phyloP scores from a whole-genome alignment of 1,140 invertebrate genomes.

The Lordiphosa stackelbergi region DNA sequence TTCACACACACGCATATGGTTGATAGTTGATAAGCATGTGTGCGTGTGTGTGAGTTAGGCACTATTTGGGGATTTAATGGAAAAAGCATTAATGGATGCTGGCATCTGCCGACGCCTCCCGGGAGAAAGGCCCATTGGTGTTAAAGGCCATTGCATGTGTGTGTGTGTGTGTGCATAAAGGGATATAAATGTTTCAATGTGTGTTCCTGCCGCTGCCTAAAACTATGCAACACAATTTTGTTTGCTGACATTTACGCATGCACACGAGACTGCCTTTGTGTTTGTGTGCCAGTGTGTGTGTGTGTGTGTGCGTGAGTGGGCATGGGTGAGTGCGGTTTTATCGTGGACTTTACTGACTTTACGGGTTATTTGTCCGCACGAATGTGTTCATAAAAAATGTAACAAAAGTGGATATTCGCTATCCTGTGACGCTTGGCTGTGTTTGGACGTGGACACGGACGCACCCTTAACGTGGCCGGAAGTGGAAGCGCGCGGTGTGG shows the following conservation, averaged over 20 bases:
- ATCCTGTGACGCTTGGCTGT: conserved; percentile 32
- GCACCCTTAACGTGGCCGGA: conserved; percentile 21
- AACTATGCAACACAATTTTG: conserved; percentile 67
- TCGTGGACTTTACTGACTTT: conserved; percentile 68
- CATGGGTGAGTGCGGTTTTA: conserved; percentile 41
- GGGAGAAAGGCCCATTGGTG: conserved; percentile 43
- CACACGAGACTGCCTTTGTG: conserved; percentile 10
- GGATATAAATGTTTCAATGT: conserved; percentile 25
- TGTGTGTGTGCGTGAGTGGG: conserved; percentile 21
- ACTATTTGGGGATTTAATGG: conserved; percentile 73
- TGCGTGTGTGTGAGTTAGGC: conserved; percentile 43
- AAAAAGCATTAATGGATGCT: conserved; percentile 74
- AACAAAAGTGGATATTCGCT: conserved; percentile 62
- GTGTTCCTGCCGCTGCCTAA: conserved; percentile 48
- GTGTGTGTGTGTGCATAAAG: conserved; percentile 29
- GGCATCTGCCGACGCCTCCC: conserved; percentile 32
- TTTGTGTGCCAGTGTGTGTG: too few relatives aligned
- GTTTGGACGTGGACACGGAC: conserved; percentile 9
- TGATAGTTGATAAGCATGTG: conserved; percentile 32
- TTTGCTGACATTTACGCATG: conserved; percentile 60
- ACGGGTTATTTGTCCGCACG: conserved; percentile 66
- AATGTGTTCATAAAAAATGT: conserved; percentile 71
- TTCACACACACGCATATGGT: conserved; percentile 21
- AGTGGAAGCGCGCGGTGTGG: conserved; percentile 43
- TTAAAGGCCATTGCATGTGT: conserved; percentile 44